Base-by-base conservation (phyloP, 2,888 invertebrate genomes). In the Hirtodrosophila histrioides region DNA sequence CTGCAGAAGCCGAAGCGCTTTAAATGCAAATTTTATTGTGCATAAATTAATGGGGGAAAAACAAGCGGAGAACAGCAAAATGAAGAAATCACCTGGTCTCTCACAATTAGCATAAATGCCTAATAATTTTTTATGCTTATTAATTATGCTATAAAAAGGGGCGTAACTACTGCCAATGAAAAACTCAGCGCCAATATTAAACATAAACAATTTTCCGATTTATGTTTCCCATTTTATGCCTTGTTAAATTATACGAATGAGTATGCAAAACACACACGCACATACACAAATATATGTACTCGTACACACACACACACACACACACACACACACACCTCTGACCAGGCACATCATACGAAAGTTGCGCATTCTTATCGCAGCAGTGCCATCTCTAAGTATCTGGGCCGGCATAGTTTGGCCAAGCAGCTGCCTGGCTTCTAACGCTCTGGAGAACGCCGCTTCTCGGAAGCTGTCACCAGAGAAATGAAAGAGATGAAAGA, bases 21-120 rank as follows among this genome's bases (percentile, higher is more conserved):
- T 68, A 78, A 75, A 84, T 85, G 85, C 81, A 70, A 81, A 84
- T 86, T 81, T 69, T 60, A 81, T 62, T 75, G 45, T 68, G 73
- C 66, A 83, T 83, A 84, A 73, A 69, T 85, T 81, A 79, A 68
- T 64, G 24, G 35, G 43, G 23, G 43, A 27, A 63, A 46, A 65
- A 45, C 41, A 45, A 46, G 50, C 33, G 48, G 57, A 51, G 46
- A 24, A 40, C 45, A 55, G 48, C 31, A 46, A 66, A 77, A 82
- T 86, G 65, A 78, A 81, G 79, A 81, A 84, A 86, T 89, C 86
- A 88, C 76, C 75, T 74, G 75, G 65, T 62, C 76, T 62, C 72
- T 31, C 9, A 51, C 54, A 70, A 84, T 88, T 87, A 76, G 61
- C 85, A 86, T 87, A 75, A 78, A 86, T 70, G 64, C 70, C 78